Percentiles rank a stretch among this genome's conserved stretches.
Conservation (phyloP, 2,888 invertebrate genomes). For the Brachycybe producta region DNA sequence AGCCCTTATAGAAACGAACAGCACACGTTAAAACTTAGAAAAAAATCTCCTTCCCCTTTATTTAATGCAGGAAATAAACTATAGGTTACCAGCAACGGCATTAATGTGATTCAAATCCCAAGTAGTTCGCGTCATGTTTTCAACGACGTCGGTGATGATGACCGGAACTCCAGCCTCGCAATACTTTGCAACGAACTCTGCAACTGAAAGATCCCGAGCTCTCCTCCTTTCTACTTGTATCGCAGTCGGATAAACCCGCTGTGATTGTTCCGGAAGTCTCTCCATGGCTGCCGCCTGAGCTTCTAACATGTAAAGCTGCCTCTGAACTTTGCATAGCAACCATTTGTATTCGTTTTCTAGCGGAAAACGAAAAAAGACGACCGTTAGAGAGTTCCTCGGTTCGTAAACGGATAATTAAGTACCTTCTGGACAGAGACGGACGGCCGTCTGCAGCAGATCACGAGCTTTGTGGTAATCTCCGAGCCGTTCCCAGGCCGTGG, state of each 20-base stretch:
- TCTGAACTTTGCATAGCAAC: slow-evolving; percentile 11
- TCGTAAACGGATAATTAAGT: neutral
- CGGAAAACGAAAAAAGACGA: neutral
- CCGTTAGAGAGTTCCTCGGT: no score
- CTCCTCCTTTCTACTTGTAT: slow-evolving; percentile 9
- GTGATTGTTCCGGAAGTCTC: slow-evolving; percentile 12
- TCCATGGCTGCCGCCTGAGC: slow-evolving; percentile 16
- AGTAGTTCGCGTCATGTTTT: slow-evolving; percentile 11
- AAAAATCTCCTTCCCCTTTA: neutral
- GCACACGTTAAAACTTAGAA: neutral
- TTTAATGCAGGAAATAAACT: neutral
- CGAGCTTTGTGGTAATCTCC: slow-evolving; percentile 14
- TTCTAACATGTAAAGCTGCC: slow-evolving; percentile 13
- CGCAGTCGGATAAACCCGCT: slow-evolving; percentile 11
- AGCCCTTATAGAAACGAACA: neutral
- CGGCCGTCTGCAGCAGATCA: slow-evolving; percentile 7
- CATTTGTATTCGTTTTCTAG: slow-evolving; percentile 14
- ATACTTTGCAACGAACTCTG: slow-evolving; percentile 11
- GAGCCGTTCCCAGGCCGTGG: slow-evolving; percentile 15
- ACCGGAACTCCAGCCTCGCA: slow-evolving; percentile 12
- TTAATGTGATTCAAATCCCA: slow-evolving; percentile 17
- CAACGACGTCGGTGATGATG: slow-evolving; percentile 14
- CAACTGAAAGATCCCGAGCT: slow-evolving; percentile 9
- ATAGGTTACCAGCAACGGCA: slow-evolving; percentile 9
- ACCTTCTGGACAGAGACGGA: slow-evolving; percentile 14